phyloP scores from a whole-genome alignment of 2,888 invertebrate species.

The Drosophila multiciliata region DNA sequence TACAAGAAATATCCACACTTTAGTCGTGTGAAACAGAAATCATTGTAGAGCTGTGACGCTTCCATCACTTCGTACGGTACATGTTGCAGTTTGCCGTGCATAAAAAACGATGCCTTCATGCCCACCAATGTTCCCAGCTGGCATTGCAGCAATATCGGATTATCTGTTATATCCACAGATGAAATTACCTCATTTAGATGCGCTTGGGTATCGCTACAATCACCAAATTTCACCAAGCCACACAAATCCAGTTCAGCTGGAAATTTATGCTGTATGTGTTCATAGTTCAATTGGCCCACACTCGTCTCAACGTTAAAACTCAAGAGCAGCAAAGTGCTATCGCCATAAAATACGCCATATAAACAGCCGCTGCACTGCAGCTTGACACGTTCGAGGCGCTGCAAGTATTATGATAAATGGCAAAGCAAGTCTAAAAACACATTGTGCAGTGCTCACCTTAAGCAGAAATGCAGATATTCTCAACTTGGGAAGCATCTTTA shows the following conservation, averaged over 20 bases:
- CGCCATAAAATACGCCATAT: conserved; percentile 91
- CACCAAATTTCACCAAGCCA: conserved; percentile 89
- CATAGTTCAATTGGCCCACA: conserved; percentile 86
- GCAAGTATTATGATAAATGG: conserved; percentile 20
- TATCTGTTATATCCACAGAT: conserved; percentile 92
- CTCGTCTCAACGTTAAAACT: conserved; percentile 88
- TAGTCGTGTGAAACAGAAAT: conserved; percentile 90
- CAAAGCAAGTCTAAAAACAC: not conserved
- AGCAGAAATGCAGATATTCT: conserved; percentile 90
- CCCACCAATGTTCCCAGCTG: conserved; percentile 86
- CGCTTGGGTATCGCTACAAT: conserved; percentile 87
- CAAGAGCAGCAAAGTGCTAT: conserved; percentile 89
- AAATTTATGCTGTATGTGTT: conserved; percentile 87
- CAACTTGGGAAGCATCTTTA: conserved; percentile 89
- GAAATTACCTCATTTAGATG: conserved; percentile 88
- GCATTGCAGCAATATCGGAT: conserved; percentile 89
- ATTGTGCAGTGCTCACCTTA: conserved; percentile 86
- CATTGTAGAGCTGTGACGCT: conserved; percentile 88
- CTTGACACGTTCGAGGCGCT: conserved; percentile 89
- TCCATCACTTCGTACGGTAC: conserved; percentile 88
- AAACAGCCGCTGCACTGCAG: conserved; percentile 89
- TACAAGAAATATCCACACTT: conserved; percentile 88
- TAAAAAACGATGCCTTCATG: conserved; percentile 88
- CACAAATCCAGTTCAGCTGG: conserved; percentile 92
- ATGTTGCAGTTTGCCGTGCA: conserved; percentile 90